Evolutionary conservation across 35 echinoderm and acorn worm species (phyloP), one percentile per base, ranked within the genome.

Genomic region (Holothuria glaberrima): DNA sequence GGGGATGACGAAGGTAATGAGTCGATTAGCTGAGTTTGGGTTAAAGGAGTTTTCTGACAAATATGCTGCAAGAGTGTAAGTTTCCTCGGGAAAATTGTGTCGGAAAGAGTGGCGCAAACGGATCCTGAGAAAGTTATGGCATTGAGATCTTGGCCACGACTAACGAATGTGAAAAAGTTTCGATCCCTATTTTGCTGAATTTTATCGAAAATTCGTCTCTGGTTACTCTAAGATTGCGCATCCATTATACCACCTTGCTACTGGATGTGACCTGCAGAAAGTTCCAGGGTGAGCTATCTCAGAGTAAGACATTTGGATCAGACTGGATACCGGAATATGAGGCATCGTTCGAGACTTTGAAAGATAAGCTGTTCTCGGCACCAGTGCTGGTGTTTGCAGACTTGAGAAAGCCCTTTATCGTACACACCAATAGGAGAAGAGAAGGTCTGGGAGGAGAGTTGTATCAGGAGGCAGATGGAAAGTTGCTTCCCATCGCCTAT

Each of bases 1-100:
- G 45, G 67, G 89, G 20, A 33, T 94, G 3, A 30, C 16, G 21
- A 83, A 85, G 60, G 93, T 95, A 13, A 30, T 95, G 19, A 38
- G 84, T 52, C 45, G 94, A 65, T 75, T 95, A 9, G 14, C 30
- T 6, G 91, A 90, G 68, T 94, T 35, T 89, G 94, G 91, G 32
- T 33, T 95, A 33, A 95, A 95, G 71, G 24, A 90, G 6, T 57
- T 44, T 0, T 69, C 91, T 33, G 56, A 90, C 21, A 95, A 95
- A 30, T 86, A 30, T 74, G 68, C 46, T 78, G 80, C 19, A 13
- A 56, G 22, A 36, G 45, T 22, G 85, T 95, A 0, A 91, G 64
- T 2, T 95, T 89, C 59, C 91, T 95, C 5, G 90, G 94, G 9
- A 90, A 95, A 31, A 85, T 95, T 17, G 85, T 95, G 2, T 89